Evolutionary conservation across 2,113 vertebrate genomes (phyloP).

Genomic region (Miniopterus natalensis): DNA sequence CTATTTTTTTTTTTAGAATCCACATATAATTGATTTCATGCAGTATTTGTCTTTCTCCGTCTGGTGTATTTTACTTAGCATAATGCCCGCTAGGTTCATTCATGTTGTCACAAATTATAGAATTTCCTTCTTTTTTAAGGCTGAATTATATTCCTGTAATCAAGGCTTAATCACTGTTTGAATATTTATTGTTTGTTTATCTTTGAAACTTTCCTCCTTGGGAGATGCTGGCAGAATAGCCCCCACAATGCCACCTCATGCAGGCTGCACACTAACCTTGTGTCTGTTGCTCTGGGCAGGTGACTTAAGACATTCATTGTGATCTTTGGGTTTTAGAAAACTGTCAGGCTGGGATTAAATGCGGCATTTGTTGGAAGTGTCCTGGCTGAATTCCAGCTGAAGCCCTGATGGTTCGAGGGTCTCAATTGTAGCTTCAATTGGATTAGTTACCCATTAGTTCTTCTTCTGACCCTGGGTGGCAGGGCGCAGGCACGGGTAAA

Average conservation of each 20-base stretch:
- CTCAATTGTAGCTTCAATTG: not conserved
- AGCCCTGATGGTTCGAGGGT: not conserved
- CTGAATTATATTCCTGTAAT: not conserved
- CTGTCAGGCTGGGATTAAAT: not conserved
- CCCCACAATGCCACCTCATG: rapidly evolving
- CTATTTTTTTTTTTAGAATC: not conserved
- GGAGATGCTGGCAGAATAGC: not conserved
- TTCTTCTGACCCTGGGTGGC: conserved; percentile 14
- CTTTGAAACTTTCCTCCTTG: not conserved
- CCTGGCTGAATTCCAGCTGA: conserved; percentile 40
- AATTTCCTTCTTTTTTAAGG: not conserved
- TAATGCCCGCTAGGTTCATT: not conserved
- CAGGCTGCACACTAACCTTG: not conserved
- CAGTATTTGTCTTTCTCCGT: not conserved
- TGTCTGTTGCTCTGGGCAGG: not conserved
- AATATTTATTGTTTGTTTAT: not conserved
- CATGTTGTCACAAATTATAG: not conserved
- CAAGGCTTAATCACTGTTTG: not conserved
- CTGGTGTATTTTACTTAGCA: not conserved
- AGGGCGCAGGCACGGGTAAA: not conserved
- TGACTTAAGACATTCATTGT: not conserved
- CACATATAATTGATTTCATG: not conserved
- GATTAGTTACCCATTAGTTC: conserved; percentile 50
- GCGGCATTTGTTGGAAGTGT: not conserved
- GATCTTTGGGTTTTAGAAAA: not conserved